Evolutionary conservation across 1,140 invertebrate species (phyloP), one percentile per base, ranked within the genome.

Genomic region (Microvelia longipes): DNA sequence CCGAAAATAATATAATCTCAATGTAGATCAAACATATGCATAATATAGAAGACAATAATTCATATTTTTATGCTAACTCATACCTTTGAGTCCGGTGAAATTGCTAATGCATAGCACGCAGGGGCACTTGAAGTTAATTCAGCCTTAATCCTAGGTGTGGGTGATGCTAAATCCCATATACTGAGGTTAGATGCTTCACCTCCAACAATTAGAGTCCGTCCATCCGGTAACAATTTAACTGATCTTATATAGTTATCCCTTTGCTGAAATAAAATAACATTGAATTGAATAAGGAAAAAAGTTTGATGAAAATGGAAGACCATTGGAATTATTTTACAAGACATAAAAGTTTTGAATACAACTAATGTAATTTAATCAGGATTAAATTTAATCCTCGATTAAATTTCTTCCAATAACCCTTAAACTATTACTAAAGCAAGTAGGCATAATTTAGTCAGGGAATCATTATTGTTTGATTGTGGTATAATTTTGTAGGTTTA

Each of bases 211-310:
- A 98, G 79, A 24, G 95, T 98, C 71, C 94, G 85, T 1, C 93
- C 93, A 82, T 98, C 96, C n/a, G 95, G 93, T 69, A 98, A 82
- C 26, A 98, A 81, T 81, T 98, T 98, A 67, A 98, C 96, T 28
- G 94, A 97, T 73, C 96, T 84, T 75, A 98, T 98, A 81, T 98
- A 98, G 81, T 96, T 98, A 80, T 98, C 95, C 69, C 94, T 84
- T 88, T 95, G 89, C 86, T 90, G 79, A 75, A 71, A 75, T 71
- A 74, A 72, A 68, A 71, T 62, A 67, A 24, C 5, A 24, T 26
- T 13, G 62, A 50, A 50, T 11, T 50, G 5, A 50, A 50, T 50
- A 50, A n/a, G n/a, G n/a, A n/a, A n/a, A n/a, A n/a, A n/a, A n/a
- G n/a, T n/a, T n/a, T n/a, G n/a, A n/a, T n/a, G n/a, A n/a, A n/a